Percentiles rank a stretch among this genome's conserved stretches.
Conservation (phyloP, 2,888 invertebrate genomes). For the Hyposoter dolosus region DNA sequence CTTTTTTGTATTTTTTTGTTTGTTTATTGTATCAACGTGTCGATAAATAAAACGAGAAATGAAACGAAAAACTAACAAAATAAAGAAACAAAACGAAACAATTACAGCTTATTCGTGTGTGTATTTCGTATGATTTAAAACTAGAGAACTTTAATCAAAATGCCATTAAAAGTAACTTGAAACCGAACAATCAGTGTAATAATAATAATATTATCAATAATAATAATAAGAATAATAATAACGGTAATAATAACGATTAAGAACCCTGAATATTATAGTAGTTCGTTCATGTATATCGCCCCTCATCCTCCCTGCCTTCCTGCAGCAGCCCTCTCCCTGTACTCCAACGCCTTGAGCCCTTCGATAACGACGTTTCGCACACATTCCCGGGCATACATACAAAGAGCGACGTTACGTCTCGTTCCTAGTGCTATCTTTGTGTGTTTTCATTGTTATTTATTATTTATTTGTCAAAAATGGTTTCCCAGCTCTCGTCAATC, state of each 20-base stretch:
- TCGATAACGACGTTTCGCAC: slow-evolving; percentile 73
- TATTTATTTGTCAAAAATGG: slow-evolving; percentile 27
- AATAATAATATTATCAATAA: slow-evolving; percentile 68
- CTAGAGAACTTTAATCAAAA: slow-evolving; percentile 78
- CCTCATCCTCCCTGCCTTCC: slow-evolving; percentile 67
- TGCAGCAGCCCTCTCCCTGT: slow-evolving; percentile 36
- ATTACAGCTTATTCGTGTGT: slow-evolving; percentile 80
- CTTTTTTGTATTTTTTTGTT: slow-evolving; percentile 73
- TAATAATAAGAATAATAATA: slow-evolving; percentile 58
- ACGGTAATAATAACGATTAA: slow-evolving; percentile 52
- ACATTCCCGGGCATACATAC: slow-evolving; percentile 75
- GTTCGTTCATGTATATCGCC: slow-evolving; percentile 74
- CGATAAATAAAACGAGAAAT: slow-evolving; percentile 67
- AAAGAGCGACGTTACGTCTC: slow-evolving; percentile 70
- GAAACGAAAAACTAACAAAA: slow-evolving; percentile 40
- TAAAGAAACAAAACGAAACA: slow-evolving; percentile 43
- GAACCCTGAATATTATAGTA: slow-evolving; percentile 81
- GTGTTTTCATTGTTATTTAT: slow-evolving; percentile 34
- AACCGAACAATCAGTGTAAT: slow-evolving; percentile 78
- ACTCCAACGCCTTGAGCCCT: slow-evolving; percentile 23
- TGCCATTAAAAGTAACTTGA: slow-evolving; percentile 81
- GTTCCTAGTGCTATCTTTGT: slow-evolving; percentile 60
- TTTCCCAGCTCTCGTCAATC: not conserved
- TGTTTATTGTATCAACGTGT: slow-evolving; percentile 73
- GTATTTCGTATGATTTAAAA: slow-evolving; percentile 72